Evolutionary conservation across 2,888 invertebrate species (phyloP).

Genomic region (Cantharis rustica): DNA sequence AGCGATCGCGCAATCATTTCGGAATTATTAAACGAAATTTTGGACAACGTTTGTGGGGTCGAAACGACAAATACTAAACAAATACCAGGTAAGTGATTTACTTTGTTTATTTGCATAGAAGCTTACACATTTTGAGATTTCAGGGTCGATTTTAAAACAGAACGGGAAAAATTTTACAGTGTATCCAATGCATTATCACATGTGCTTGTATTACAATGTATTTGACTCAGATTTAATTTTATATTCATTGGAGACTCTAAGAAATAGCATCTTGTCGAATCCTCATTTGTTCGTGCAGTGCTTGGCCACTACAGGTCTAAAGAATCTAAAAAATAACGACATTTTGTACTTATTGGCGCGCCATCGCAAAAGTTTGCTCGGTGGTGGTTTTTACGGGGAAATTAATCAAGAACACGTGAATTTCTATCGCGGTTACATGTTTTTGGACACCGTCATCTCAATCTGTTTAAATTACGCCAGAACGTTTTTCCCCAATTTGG

Average conservation of each 20-base stretch:
- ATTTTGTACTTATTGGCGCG: constrained; percentile 69
- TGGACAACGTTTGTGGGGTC: constrained; percentile 59
- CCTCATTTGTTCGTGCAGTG: constrained; percentile 75
- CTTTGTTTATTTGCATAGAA: neutral
- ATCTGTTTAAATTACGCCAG: constrained; percentile 80
- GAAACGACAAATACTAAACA: constrained; percentile 27
- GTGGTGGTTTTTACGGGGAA: constrained; percentile 67
- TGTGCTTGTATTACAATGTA: constrained; percentile 79
- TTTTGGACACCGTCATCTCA: constrained; percentile 76
- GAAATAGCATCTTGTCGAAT: constrained; percentile 72
- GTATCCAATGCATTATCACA: constrained; percentile 81
- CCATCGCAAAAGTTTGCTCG: constrained; percentile 81
- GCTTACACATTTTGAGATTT: neutral
- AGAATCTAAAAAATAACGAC: constrained; percentile 58
- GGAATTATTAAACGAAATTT: constrained; percentile 63
- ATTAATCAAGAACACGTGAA: constrained; percentile 68
- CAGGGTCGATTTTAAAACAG: constrained; percentile 12
- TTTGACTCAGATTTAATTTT: constrained; percentile 76
- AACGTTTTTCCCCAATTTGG: constrained; percentile 76
- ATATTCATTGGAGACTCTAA: constrained; percentile 76
- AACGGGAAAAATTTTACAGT: constrained; percentile 55
- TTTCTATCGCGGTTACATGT: constrained; percentile 77
- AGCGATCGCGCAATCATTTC: constrained; percentile 58
- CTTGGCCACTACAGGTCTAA: constrained; percentile 75
- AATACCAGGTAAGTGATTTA: constrained; percentile 10